phyloP scores from a whole-genome alignment of 2,113 vertebrate species.

The Gulo gulo region DNA sequence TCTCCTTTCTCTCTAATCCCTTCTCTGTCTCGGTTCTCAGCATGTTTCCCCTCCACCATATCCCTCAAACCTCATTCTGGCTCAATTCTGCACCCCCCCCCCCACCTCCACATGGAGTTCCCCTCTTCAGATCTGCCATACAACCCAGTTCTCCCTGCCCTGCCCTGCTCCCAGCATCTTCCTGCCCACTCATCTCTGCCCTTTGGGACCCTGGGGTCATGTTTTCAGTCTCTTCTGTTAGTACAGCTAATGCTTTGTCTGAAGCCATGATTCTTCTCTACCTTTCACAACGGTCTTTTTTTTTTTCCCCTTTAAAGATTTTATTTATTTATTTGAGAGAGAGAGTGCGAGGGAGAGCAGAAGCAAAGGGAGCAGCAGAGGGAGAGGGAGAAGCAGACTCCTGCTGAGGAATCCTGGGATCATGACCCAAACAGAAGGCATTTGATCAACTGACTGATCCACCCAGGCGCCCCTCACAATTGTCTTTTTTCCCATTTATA shows the following conservation, averaged over 20 bases:
- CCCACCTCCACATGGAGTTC: not conserved
- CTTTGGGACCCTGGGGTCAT: not conserved
- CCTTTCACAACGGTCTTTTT: not conserved
- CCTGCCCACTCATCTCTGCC: not conserved
- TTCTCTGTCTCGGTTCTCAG: not conserved
- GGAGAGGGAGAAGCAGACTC: too few species aligned
- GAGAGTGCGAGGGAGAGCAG: rapidly evolving
- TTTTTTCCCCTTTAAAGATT: not conserved
- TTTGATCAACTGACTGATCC: too few species aligned
- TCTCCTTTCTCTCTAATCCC: not conserved
- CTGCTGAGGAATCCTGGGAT: too few species aligned
- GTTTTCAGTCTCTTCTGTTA: not conserved
- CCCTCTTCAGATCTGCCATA: not conserved
- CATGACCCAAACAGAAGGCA: too few species aligned
- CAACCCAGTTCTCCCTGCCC: not conserved
- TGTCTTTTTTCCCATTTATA: not conserved
- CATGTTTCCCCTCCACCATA: not conserved
- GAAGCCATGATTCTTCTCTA: not conserved
- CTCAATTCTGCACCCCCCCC: not conserved
- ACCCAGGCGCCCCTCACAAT: not conserved
- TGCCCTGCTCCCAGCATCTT: not conserved
- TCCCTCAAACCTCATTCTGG: not conserved
- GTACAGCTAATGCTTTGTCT: not conserved
- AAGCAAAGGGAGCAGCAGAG: too few species aligned
- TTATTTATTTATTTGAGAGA: not conserved